Conservation (phyloP, 1,140 invertebrate genomes). For the Nylanderia fulva region DNA sequence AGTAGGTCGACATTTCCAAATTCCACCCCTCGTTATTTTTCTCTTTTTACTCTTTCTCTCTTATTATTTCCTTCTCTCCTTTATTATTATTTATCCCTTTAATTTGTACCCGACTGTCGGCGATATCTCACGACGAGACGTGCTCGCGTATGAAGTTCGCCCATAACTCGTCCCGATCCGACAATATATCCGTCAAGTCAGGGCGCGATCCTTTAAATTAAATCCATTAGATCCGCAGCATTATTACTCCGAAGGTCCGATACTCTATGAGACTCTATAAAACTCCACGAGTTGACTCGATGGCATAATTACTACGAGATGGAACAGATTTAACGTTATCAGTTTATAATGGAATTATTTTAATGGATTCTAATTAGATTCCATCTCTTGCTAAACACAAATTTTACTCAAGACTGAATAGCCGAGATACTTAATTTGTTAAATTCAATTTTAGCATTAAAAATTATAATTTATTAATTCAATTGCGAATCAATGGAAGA, state of each 20-base stretch:
- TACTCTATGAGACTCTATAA: conserved; percentile 37
- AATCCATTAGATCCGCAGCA: conserved; percentile 52
- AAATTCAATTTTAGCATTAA: too few species aligned
- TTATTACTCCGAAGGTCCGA: conserved; percentile 35
- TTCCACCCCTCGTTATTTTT: neutral
- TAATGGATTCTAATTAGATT: conserved; percentile 17
- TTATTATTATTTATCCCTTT: conserved; percentile 63
- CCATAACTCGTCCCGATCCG: conserved; percentile 49
- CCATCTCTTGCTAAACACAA: neutral
- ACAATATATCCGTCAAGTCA: conserved; percentile 40
- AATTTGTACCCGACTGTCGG: conserved; percentile 47
- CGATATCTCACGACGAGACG: conserved; percentile 47
- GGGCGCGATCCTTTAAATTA: conserved; percentile 49
- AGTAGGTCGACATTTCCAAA: conserved; percentile 7
- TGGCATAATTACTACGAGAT: neutral
- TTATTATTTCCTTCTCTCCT: conserved; percentile 41
- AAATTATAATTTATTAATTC: conserved; percentile 1
- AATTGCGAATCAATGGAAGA: neutral
- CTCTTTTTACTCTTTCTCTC: neutral
- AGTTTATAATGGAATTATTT: neutral
- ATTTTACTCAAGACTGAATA: conserved; percentile 8
- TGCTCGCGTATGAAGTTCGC: conserved; percentile 39
- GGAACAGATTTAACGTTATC: neutral
- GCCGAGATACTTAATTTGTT: too few species aligned
- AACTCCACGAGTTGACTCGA: conserved; percentile 28